Conservation (phyloP, 2,113 vertebrate species). For the Leucopsar rothschildi region DNA sequence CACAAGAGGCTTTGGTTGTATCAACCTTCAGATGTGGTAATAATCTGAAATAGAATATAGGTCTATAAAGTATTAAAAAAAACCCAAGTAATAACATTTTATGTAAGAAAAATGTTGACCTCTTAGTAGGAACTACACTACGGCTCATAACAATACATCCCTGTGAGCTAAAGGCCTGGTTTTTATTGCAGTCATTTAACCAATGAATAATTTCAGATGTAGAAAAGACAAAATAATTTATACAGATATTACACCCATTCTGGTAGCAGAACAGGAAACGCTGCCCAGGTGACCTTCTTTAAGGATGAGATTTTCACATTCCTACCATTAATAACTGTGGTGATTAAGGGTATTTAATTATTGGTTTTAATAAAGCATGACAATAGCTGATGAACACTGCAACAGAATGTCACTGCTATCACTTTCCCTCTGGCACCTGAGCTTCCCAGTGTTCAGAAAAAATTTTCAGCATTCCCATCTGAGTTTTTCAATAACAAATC, state of each 20-base stretch:
- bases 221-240: not conserved
- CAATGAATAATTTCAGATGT: not conserved
- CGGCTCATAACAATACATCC: not conserved
- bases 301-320: not conserved
- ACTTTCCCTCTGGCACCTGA: slow-evolving; percentile 1
- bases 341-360: not conserved
- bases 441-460: not conserved
- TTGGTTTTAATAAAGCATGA: not conserved
- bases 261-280: not conserved
- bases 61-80: not conserved
- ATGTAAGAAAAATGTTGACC: not conserved
- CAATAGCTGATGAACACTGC: not conserved
- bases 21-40: not conserved
- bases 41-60: not conserved
- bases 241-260: not conserved
- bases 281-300: not conserved
- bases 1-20: not conserved
- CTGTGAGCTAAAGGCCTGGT: not conserved
- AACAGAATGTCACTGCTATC: not conserved
- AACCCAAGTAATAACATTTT: not conserved
- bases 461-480: not conserved
- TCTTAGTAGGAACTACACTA: not conserved
- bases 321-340: not conserved
- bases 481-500: not conserved
- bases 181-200: not conserved